Conservation (phyloP, 1,140 invertebrate genomes). For the Orchesella cincta region DNA sequence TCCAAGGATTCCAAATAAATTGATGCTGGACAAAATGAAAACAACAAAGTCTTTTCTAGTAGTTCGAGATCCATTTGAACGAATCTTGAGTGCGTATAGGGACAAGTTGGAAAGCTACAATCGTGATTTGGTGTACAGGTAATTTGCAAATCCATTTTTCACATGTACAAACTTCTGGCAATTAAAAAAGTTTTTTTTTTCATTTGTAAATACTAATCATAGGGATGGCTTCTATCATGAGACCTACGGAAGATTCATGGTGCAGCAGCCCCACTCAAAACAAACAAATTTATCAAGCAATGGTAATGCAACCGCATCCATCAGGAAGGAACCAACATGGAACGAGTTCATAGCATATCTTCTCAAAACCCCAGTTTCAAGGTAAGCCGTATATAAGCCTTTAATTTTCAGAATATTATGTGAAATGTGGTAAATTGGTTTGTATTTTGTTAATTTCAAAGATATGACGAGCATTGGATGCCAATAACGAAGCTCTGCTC, state of each 20-base stretch:
- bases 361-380: slow-evolving; percentile 45
- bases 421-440: background rate
- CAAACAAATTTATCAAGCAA: background rate
- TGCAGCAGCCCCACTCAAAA: background rate
- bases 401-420: background rate
- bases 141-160: background rate
- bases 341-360: slow-evolving; percentile 59
- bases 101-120: slow-evolving; percentile 77
- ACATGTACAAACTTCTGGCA: background rate
- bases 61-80: slow-evolving; percentile 83
- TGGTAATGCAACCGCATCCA: background rate
- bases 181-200: background rate
- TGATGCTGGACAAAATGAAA: slow-evolving; percentile 30
- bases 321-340: slow-evolving; percentile 57
- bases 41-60: slow-evolving; percentile 69
- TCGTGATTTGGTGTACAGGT: slow-evolving; percentile 45
- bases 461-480: slow-evolving; percentile 88
- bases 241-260: slow-evolving; percentile 46
- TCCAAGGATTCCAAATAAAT: slow-evolving; percentile 28
- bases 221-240: slow-evolving; percentile 49
- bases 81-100: slow-evolving; percentile 83
- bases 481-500: slow-evolving; percentile 83
- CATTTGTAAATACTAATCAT: background rate
- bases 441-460: slow-evolving; percentile 50
- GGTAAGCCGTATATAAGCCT: slow-evolving; percentile 25